phyloP scores from a whole-genome alignment of 2,888 invertebrate species.

The Callosobruchus maculatus region DNA sequence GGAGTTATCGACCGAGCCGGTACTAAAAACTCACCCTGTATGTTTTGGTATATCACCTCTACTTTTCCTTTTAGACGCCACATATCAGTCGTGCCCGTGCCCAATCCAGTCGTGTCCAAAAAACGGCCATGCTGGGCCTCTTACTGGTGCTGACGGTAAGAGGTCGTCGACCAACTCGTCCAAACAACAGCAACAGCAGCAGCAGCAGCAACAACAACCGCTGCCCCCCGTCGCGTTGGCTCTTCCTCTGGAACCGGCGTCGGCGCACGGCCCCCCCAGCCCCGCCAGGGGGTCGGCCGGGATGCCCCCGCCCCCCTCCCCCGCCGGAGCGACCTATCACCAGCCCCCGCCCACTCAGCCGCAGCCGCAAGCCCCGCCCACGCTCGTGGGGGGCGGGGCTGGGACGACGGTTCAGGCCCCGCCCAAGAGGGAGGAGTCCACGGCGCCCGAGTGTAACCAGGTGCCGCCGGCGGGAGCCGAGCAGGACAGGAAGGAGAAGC shows the following conservation, averaged over 20 bases:
- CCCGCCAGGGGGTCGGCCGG: slow-evolving; percentile 68
- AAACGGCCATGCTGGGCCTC: slow-evolving; percentile 98
- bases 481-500: slow-evolving; percentile 32
- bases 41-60: not conserved
- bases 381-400: slow-evolving; percentile 27
- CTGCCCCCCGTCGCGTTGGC: slow-evolving; percentile 52
- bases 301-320: slow-evolving; percentile 60
- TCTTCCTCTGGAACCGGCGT: slow-evolving; percentile 50
- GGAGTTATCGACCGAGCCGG: too few species aligned
- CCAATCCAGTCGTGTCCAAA: slow-evolving; percentile 94
- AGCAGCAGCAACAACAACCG: slow-evolving; percentile 43
- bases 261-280: slow-evolving; percentile 61
- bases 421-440: not conserved
- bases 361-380: slow-evolving; percentile 29
- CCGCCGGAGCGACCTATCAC: slow-evolving; percentile 52
- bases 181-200: slow-evolving; percentile 44
- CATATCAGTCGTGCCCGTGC: slow-evolving; percentile 77
- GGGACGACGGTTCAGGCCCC: not conserved
- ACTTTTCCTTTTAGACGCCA: slow-evolving; percentile 46
- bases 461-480: not conserved
- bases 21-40: too few species aligned
- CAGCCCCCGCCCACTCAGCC: slow-evolving; percentile 38
- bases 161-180: slow-evolving; percentile 48
- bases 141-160: slow-evolving; percentile 89
- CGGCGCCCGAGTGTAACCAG: not conserved